Base-by-base conservation (phyloP, 1,140 invertebrate species). In the Amyelois transitella region DNA sequence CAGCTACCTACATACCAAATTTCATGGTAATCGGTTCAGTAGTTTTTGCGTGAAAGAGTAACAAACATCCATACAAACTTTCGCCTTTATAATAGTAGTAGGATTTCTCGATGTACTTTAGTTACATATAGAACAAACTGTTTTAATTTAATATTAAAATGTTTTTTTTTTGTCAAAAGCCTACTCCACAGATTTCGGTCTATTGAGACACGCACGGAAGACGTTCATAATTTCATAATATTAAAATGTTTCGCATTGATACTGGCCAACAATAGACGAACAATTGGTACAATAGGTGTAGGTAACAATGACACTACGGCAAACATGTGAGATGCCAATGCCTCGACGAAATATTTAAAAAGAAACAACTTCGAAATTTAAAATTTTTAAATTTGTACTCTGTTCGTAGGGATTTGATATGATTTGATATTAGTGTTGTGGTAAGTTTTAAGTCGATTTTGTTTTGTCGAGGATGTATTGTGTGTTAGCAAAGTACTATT, bases 191-290 rank as follows among this genome's bases (percentile, higher is more conserved):
- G 28, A 57, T 60, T 58, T 20, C 19, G 75, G 51, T 65, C 65
- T 32, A 53, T 32, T 12, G 47, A 43, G 58, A 60, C 52, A 57
- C 60, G 67, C 60, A 73, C 78, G 80, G 79, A 78, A 87, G 81
- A 87, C 82, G 71, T 84, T 81, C 79, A 86, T 87, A 84, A 84
- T 86, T 86, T 87, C 75, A 78, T 81, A 83, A 84, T 84, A 87
- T 87, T 86, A 87, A 83, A 87, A 85, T 85, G 84, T 87, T 82
- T 85, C 82, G 67, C 81, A 85, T 87, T 81, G 81, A 84, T 86
- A 69, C 64, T 50, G 54, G 25, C 64, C 58, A 72, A 84, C 81
- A 84, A 84, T 77, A 60, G 51, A 58, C 53, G 74, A 82, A 86
- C 81, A 87, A 87, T 77, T 44, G 58, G 55, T 61, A 87, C 81